Evolutionary conservation across 2,113 vertebrate species (phyloP).

Genomic region (Glaucidium brasilianum): DNA sequence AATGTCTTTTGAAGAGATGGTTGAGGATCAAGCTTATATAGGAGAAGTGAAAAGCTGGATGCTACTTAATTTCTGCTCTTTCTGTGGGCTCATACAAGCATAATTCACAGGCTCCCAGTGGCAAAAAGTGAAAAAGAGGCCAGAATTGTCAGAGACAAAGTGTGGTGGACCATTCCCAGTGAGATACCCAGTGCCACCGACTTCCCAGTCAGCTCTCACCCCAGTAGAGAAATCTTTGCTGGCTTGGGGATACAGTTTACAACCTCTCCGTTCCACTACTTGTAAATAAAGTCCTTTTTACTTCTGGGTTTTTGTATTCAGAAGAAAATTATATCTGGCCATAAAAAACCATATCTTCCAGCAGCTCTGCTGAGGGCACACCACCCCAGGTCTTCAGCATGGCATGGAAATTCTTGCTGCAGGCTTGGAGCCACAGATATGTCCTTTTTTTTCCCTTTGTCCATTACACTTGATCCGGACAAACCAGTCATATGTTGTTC

Average conservation of each 20-base stretch:
- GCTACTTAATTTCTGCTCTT: not conserved
- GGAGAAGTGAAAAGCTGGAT: not conserved
- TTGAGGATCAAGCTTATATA: not conserved
- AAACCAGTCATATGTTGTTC: not conserved
- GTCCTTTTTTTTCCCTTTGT: not conserved
- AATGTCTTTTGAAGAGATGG: not conserved
- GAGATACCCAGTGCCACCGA: not conserved
- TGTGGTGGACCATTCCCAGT: not conserved
- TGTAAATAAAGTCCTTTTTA: not conserved
- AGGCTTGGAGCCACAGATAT: not conserved
- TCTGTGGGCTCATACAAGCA: not conserved
- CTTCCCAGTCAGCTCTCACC: not conserved
- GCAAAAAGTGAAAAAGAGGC: not conserved
- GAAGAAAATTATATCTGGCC: not conserved
- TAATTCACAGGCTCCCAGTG: not conserved
- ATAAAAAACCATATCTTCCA: not conserved
- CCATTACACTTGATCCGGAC: not conserved
- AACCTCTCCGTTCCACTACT: not conserved
- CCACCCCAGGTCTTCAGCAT: not conserved
- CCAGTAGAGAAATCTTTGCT: not conserved
- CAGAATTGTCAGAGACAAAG: not conserved
- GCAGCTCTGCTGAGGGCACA: not conserved
- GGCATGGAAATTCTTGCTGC: not conserved
- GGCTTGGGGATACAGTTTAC: not conserved
- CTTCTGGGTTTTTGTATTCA: not conserved